phyloP scores from a whole-genome alignment of 2,888 invertebrate genomes.

The Corythucha ciliata region DNA sequence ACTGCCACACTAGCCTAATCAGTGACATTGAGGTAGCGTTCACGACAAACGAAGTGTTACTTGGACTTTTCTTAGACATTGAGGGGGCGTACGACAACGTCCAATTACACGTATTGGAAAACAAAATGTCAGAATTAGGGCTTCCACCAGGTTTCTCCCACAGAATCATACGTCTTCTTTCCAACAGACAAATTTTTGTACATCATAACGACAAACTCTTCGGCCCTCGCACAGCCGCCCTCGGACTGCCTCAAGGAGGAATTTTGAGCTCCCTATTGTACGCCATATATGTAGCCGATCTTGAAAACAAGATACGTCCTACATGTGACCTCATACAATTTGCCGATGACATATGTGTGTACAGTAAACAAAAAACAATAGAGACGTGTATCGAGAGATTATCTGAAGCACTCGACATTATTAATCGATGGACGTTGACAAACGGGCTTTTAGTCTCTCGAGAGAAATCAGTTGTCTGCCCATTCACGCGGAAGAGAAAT shows the following conservation, averaged over 20 bases:
- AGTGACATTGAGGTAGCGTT: neutral
- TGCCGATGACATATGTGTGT: neutral
- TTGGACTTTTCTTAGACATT: neutral
- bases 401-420: no score
- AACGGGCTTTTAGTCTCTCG: neutral
- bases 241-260: constrained; percentile 3
- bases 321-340: neutral
- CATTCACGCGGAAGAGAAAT: neutral
- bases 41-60: neutral
- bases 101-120: neutral
- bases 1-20: neutral
- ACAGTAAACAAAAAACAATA: no score
- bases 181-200: neutral
- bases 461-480: neutral
- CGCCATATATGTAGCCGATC: neutral
- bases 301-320: neutral
- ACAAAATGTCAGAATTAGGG: neutral
- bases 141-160: neutral
- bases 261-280: constrained; percentile 3
- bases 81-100: constrained; percentile 1
- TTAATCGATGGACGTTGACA: neutral
- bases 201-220: neutral
- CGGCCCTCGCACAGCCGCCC: neutral
- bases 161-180: neutral
- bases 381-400: no score